Conservation (phyloP, 2,797 vertebrate genomes). For the Squalus acanthias region DNA sequence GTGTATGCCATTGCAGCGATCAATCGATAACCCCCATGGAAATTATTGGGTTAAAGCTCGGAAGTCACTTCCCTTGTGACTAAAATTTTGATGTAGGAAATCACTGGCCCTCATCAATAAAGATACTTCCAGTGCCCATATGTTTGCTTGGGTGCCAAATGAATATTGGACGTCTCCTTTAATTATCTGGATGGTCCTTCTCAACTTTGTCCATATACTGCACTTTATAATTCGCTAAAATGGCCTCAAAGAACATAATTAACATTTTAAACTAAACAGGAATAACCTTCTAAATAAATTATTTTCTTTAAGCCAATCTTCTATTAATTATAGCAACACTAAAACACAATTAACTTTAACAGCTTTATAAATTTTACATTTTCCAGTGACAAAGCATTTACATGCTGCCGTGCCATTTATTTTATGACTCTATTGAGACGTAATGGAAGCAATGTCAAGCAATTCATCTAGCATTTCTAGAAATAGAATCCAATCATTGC, state of each 20-base stretch:
- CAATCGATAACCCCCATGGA: background rate
- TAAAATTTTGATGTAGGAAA: background rate
- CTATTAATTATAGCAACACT: background rate
- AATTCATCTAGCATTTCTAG: conserved; percentile 9
- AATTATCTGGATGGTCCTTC: background rate
- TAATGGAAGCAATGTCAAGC: background rate
- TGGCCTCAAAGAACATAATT: background rate
- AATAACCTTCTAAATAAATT: background rate
- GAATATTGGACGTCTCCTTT: background rate
- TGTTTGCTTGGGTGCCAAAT: background rate
- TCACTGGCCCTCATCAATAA: background rate
- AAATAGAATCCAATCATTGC: conserved; percentile 30
- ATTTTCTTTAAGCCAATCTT: background rate
- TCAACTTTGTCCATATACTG: background rate
- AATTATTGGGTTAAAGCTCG: background rate
- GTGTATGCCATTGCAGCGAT: background rate
- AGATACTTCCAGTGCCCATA: background rate
- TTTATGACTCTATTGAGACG: background rate
- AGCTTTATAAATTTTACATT: background rate
- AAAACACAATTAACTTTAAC: background rate
- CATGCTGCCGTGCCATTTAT: background rate
- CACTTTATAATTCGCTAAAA: background rate
- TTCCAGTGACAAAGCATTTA: background rate
- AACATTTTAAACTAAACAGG: background rate
- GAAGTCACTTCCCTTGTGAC: background rate